phyloP scores from a whole-genome alignment of 2,888 invertebrate species.

The Ochlodes sylvanus region DNA sequence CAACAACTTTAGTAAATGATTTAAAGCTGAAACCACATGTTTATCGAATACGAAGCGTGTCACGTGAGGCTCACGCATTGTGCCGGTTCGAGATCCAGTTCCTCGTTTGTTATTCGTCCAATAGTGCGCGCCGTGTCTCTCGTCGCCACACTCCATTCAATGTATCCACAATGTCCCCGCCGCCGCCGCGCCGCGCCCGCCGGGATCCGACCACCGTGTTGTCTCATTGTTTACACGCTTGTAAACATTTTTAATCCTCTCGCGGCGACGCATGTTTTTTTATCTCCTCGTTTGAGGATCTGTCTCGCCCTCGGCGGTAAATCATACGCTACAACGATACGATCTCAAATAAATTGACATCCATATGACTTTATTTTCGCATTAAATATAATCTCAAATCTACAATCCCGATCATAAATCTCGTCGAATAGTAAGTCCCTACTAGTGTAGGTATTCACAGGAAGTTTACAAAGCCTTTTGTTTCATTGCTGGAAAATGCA shows the following conservation, averaged over 20 bases:
- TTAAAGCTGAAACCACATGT: no score
- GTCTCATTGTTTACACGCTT: background rate
- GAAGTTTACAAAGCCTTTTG: no score
- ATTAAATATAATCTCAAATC: no score
- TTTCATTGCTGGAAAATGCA: no score
- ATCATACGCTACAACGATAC: background rate
- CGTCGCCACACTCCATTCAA: slow-evolving; percentile 1
- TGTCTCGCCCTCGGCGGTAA: background rate
- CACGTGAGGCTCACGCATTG: background rate
- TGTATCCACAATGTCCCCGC: background rate
- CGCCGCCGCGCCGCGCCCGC: background rate
- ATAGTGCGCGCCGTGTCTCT: background rate
- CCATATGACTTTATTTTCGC: no score
- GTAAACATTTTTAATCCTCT: slow-evolving; percentile 10
- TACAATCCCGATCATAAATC: no score
- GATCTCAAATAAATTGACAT: no score
- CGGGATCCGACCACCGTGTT: background rate
- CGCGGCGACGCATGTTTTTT: background rate
- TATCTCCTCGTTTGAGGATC: background rate
- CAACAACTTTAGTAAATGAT: no score
- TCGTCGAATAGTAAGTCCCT: no score
- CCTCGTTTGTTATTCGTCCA: background rate
- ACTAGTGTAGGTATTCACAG: no score
- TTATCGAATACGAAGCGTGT: no score
- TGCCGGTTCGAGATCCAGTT: background rate